Evolutionary conservation across 2,797 vertebrate species (phyloP), one percentile per base, ranked within the genome.

Genomic region (Orestias chungarensis): DNA sequence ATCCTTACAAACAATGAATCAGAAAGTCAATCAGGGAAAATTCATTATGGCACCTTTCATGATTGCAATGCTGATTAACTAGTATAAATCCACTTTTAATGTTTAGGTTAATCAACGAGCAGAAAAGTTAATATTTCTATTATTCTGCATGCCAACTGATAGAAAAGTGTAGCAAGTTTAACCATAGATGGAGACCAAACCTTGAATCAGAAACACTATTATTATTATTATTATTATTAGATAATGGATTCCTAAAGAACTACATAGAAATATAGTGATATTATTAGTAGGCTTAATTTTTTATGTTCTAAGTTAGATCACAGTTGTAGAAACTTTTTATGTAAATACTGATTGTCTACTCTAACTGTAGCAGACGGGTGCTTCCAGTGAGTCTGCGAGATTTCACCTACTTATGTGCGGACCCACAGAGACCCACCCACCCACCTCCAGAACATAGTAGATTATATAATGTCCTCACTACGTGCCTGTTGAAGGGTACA

Each of bases 391-490:
- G 50, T 17, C 50, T 7, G 6, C 64, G 9, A 66, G 52, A 40
- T 59, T 43, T 50, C 8, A 11, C 23, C 62, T 61, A 47, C 75
- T 43, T 40, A 33, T 50, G 55, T 74, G 40, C 64, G 71, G 44
- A 67, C 82, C 64, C 81, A 71, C 52, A 67, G 47, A 76, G 55
- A 73, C 76, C 84, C 73, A 83, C 75, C 81, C 66, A 29, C 78
- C 20, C 66, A 29, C 78, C 20, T 23, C 20, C 79, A 73, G 73
- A 84, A 78, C 76, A 75, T 42, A 64, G 72, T 72, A 69, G 79
- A 83, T 93, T 92, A 90, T 81, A 87, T 92, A 92, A 91, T 78
- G 40, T 68, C 71, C 83, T 84, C 69, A 59, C 66, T 92, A 91
- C 89, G 87, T 93, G 93, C 87, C 0, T 61, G 79, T 23, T 81